phyloP scores from a whole-genome alignment of 2,797 vertebrate genomes.

The Chromis chromis region DNA sequence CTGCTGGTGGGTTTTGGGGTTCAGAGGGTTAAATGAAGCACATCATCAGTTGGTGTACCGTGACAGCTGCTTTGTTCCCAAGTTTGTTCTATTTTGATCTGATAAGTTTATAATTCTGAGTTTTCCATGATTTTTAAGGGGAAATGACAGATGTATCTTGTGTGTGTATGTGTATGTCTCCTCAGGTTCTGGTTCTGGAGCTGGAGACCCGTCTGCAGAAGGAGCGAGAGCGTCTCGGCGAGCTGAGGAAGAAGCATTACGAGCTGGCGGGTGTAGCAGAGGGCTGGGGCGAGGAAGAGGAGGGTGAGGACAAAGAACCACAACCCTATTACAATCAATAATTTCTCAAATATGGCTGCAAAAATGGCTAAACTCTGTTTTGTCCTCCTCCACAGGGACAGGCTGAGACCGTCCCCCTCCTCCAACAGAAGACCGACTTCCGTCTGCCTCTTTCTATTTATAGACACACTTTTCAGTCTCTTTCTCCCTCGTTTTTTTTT shows the following conservation, averaged over 20 bases:
- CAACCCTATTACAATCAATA: not conserved
- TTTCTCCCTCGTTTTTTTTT: conserved; percentile 37
- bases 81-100: too few relatives aligned
- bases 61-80: too few relatives aligned
- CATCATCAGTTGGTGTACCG: too few relatives aligned
- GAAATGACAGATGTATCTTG: conserved; percentile 9
- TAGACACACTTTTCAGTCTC: conserved; percentile 63
- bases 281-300: conserved; percentile 91
- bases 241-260: conserved; percentile 97
- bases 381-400: conserved; percentile 69
- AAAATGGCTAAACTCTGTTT: not conserved
- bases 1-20: too few relatives aligned
- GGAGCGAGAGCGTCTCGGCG: conserved; percentile 94
- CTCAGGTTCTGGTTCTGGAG: conserved; percentile 95
- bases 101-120: not conserved
- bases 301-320: conserved; percentile 62
- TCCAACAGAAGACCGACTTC: conserved; percentile 53
- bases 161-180: not conserved
- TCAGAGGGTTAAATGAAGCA: too few relatives aligned
- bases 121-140: not conserved
- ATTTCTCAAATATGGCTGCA: fast-evolving
- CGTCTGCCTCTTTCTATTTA: conserved; percentile 74
- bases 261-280: conserved; percentile 94
- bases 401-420: conserved; percentile 71
- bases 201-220: conserved; percentile 95